These are phyloP conservation scores for Flabesymbios commensalis DNA, from an alignment of 2,888 invertebrate genomes.

Conservation along the genomic window DNA sequence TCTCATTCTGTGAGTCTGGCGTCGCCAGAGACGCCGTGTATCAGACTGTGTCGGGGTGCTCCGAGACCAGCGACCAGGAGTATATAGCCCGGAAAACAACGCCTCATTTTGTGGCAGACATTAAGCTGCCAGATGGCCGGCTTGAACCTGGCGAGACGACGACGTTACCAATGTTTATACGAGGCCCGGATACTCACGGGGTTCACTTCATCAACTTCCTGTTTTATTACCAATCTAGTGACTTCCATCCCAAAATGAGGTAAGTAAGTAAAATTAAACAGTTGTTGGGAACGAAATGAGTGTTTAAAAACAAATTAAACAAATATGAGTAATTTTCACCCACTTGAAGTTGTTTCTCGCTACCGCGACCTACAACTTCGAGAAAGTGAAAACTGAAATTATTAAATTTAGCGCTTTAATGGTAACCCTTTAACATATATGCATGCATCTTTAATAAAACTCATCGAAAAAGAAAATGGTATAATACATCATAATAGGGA, in stretches of 20 bases:
- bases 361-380: too few species aligned
- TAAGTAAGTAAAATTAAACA: too few species aligned
- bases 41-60: not conserved
- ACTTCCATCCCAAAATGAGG: conserved; percentile 39
- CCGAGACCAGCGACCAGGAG: not conserved
- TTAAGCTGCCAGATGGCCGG: conserved; percentile 42
- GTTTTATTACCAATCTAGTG: conserved; percentile 73
- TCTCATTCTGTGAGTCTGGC: conserved; percentile 65
- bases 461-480: too few species aligned
- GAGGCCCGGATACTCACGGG: conserved; percentile 72
- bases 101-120: conserved; percentile 43
- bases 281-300: too few species aligned
- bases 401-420: too few species aligned
- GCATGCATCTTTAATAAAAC: too few species aligned
- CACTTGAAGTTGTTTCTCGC: too few species aligned
- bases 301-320: too few species aligned
- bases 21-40: not conserved
- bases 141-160: conserved; percentile 66
- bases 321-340: too few species aligned
- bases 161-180: conserved; percentile 70
- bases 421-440: too few species aligned
- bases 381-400: too few species aligned
- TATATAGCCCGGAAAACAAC: not conserved
- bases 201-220: conserved; percentile 70
- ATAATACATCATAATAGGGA: too few species aligned